These are phyloP conservation scores for Euplexia lucipara DNA, from an alignment of 2,888 invertebrate genomes.

Conservation along the genomic window DNA sequence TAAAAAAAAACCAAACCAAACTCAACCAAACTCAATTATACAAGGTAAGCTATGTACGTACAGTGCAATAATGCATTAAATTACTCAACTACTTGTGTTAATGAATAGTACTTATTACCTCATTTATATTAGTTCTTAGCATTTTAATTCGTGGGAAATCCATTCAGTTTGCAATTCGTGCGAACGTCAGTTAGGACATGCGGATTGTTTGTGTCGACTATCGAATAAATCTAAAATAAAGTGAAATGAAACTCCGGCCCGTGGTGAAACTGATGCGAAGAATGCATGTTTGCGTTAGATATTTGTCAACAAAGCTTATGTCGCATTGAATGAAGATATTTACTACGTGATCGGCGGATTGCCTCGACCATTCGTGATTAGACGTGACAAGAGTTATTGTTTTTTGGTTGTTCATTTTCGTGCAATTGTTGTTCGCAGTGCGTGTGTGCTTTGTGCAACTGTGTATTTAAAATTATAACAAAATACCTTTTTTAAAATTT, in stretches of 20 bases:
- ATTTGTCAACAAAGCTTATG: conserved; percentile 82
- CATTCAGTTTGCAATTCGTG: conserved; percentile 56
- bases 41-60: conserved; percentile 4
- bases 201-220: conserved; percentile 43
- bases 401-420: conserved; percentile 28
- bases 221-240: conserved; percentile 47
- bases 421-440: conserved; percentile 33
- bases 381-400: conserved; percentile 52
- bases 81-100: conserved; percentile 61
- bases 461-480: conserved; percentile 29
- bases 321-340: conserved; percentile 72
- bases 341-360: conserved; percentile 48
- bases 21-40: conserved; percentile 28
- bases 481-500: conserved; percentile 6
- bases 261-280: conserved; percentile 68
- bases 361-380: conserved; percentile 63
- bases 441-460: conserved; percentile 30
- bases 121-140: conserved; percentile 52
- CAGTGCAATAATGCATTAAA: conserved; percentile 54
- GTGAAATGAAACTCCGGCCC: conserved; percentile 32
- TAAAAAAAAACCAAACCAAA: too few relatives aligned
- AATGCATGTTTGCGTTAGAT: conserved; percentile 78
- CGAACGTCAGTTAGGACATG: conserved; percentile 40
- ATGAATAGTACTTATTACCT: conserved; percentile 59
- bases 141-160: conserved; percentile 66